phyloP scores from a whole-genome alignment of 2,888 invertebrate genomes.

The Rhagophthalmus giganteus region DNA sequence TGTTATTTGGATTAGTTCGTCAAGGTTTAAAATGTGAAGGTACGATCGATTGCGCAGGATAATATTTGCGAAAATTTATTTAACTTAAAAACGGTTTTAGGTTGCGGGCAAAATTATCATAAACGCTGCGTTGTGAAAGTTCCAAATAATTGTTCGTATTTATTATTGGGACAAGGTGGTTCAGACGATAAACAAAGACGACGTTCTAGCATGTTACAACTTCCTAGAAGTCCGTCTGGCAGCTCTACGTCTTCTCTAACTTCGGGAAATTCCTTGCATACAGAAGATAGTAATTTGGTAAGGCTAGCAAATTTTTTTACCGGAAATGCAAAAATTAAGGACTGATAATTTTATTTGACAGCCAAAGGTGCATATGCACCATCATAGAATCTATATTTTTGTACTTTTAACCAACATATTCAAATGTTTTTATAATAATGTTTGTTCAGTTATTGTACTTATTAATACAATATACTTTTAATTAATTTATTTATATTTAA shows the following conservation, averaged over 20 bases:
- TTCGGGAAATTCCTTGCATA: conserved; percentile 60
- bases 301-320: conserved; percentile 60
- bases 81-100: no score
- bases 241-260: conserved; percentile 69
- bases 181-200: conserved; percentile 50
- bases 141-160: conserved; percentile 90
- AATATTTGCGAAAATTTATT: no score
- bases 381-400: no score
- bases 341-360: conserved; percentile 31
- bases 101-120: conserved; percentile 97
- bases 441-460: conserved; percentile 7
- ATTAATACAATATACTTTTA: no score
- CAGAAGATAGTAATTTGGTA: conserved; percentile 74
- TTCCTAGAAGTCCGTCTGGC: conserved; percentile 74
- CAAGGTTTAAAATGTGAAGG: conserved; percentile 99
- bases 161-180: conserved; percentile 49
- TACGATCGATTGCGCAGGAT: no score
- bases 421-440: background rate
- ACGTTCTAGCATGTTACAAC: conserved; percentile 57
- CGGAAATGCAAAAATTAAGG: conserved; percentile 46
- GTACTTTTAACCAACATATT: no score
- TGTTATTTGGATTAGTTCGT: conserved; percentile 96
- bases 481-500: background rate
- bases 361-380: conserved; percentile 12
- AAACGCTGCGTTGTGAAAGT: conserved; percentile 96